phyloP scores from a whole-genome alignment of 1,140 invertebrate genomes.

The Hycleus phaleratus region DNA sequence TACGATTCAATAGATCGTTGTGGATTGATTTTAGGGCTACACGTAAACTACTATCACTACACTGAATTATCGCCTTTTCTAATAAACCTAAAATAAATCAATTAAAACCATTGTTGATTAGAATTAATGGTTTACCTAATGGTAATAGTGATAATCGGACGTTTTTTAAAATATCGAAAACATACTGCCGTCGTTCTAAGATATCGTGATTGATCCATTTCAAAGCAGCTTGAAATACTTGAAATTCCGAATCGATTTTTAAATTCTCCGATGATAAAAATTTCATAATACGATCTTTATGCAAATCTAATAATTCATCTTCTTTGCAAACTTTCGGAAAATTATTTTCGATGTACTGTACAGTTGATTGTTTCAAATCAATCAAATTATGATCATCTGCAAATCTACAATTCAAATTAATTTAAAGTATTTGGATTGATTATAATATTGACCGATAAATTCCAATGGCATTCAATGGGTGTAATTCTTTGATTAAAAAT shows the following conservation, averaged over 20 bases:
- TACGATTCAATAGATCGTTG: slow-evolving; percentile 69
- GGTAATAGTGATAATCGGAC: slow-evolving; percentile 82
- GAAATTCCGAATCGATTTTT: slow-evolving; percentile 83
- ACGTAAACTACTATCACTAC: slow-evolving; percentile 71
- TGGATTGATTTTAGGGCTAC: slow-evolving; percentile 73
- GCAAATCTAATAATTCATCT: slow-evolving; percentile 85
- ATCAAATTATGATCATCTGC: slow-evolving; percentile 85
- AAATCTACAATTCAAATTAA: slow-evolving; percentile 55
- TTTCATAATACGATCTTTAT: slow-evolving; percentile 69
- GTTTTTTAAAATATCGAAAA: slow-evolving; percentile 79
- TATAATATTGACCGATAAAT: slow-evolving; percentile 59
- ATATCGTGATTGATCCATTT: slow-evolving; percentile 85
- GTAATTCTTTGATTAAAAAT: slow-evolving; percentile 81
- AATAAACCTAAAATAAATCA: slow-evolving; percentile 49
- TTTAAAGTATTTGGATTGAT: not conserved
- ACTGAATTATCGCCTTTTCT: slow-evolving; percentile 71
- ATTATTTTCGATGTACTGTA: slow-evolving; percentile 79
- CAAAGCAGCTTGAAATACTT: slow-evolving; percentile 86
- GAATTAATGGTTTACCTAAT: slow-evolving; percentile 43
- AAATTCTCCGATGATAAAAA: slow-evolving; percentile 83
- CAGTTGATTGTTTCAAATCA: slow-evolving; percentile 69
- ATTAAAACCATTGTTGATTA: too few relatives aligned
- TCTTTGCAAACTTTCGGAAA: slow-evolving; percentile 75
- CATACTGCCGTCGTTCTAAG: slow-evolving; percentile 65
- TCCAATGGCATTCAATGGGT: slow-evolving; percentile 84